These are phyloP conservation scores for Heteractis magnifica DNA, from an alignment of 92 coral and sea anemone genomes.

Conservation along the genomic window DNA sequence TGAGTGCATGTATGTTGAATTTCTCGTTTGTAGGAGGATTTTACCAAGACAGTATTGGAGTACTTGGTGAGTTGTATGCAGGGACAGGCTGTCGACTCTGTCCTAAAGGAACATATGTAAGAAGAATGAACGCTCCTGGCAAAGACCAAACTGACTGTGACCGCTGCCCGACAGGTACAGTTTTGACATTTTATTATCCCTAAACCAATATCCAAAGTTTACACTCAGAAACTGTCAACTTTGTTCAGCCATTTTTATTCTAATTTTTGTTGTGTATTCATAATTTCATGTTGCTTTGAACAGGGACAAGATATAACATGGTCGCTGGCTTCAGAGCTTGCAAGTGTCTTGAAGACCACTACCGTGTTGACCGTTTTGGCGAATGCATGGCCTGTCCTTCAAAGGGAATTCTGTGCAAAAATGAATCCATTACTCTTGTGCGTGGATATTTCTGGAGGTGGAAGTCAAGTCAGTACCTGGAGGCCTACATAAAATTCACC, in stretches of 20 bases:
- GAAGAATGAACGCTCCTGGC: neutral
- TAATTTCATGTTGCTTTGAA: too few species aligned
- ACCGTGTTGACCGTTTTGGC: conserved; percentile 19
- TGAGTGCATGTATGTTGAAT: neutral
- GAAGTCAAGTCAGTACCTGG: neutral
- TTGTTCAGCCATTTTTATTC: too few species aligned
- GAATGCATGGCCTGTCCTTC: conserved; percentile 5
- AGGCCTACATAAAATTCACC: neutral
- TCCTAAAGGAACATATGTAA: neutral
- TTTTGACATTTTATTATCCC: neutral
- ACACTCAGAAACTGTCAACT: too few species aligned
- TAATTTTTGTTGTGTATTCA: too few species aligned
- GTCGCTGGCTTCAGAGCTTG: conserved; percentile 17
- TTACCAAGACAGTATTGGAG: neutral
- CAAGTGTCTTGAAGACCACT: conserved; percentile 13
- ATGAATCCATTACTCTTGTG: conserved; percentile 7
- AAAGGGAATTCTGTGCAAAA: neutral
- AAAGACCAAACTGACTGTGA: neutral
- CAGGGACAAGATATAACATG: neutral
- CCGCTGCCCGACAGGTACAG: neutral
- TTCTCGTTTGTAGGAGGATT: neutral
- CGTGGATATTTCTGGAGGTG: conserved; percentile 14
- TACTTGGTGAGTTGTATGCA: neutral
- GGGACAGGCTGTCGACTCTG: conserved; percentile 1
- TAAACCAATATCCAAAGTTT: too few species aligned